Evolutionary conservation across 2,888 invertebrate genomes (phyloP), one percentile per base, ranked within the genome.

Genomic region (Pristionchus mayeri): DNA sequence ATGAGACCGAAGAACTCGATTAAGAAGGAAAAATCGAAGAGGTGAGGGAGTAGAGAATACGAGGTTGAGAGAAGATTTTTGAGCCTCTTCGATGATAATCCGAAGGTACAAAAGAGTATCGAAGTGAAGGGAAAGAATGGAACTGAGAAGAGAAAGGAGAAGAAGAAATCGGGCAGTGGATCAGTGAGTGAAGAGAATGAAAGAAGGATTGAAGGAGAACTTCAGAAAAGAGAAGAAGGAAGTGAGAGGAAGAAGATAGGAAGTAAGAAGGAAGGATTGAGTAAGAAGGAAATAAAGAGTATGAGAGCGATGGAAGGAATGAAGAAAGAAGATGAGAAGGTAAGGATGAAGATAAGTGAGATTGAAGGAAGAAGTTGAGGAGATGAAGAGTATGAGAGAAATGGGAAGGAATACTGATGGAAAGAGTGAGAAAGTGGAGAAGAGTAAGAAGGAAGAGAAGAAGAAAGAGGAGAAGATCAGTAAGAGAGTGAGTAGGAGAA

Each of bases 81-180:
- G 37, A 67, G 67, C 9, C 18, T 37, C 34, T 37, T 67, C 67
- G 67, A 67, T 40, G 67, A 67, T 16, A 37, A 21, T 37, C 37
- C 37, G 21, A 67, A 37, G 21, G 67, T 37, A n/a, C 34, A 30
- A 21, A 67, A 67, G 21, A 67, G 37, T 37, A 21, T 21, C 4
- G 54, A 54, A 54, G n/a, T 30, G 24, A 63, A 27, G 63, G 67
- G 27, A 27, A 67, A 67, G 18, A 37, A 67, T n/a, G 6, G 21
- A n/a, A 30, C 37, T 37, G 37, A 67, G 37, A 67, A 40, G 67
- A 37, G 67, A 67, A 37, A 37, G 67, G 37, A 67, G 13, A 67
- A 27, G 37, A 67, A 67, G 67, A 67, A 67, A 37, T 67, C 67
- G 67, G 54, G 7, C 54, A 37, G 67, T 40, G 37, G 3, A 60